Evolutionary conservation across 2,113 vertebrate genomes (phyloP), one percentile per base, ranked within the genome.

Genomic region (Parotia lawesii): DNA sequence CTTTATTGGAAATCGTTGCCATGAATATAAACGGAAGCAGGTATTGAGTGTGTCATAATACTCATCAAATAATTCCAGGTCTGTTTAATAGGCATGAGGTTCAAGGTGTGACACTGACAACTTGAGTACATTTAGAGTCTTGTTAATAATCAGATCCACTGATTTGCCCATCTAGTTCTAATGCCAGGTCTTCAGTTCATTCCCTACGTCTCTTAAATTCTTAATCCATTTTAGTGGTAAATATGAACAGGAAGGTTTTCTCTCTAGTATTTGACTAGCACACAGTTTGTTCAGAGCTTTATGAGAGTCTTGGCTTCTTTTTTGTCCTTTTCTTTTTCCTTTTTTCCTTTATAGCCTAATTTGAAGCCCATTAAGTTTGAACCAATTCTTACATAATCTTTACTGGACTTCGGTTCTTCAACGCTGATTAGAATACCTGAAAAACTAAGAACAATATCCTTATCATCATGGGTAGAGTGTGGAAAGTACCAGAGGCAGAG

Each of bases 1-100:
- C 64, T 91, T 93, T 96, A 96, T 91, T 95, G 95, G 94, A 96
- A 97, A 94, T 97, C 92, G 9, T 94, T 96, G 67, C 62, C 81
- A 78, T 93, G 96, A 84, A 93, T 91, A 58, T 76, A 95, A 94
- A 96, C 65, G 51, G 95, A 95, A 92, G 86, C 64, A 78, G 71
- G 24, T 62, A 88, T 89, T 96, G 94, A 96, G 87, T 96, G 93
- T 92, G 66, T 94, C 89, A 90, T 95, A 89, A 93, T 89, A 79
- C 90, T 96, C 87, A 74, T 93, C 60, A 71, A 89, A 93, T 95
- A 93, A 84, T 92, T 96, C 92, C 64, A 58, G 72, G 81, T 67
- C 89, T 71, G 48, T 91, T 97, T 95, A 96, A 87, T 87, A 96
- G 84, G 89, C 78, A 94, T 94, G 93, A 96, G 65, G 75, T 82